Conservation (phyloP, 2,888 invertebrate species). For the Cataglyphis rosenhaueri region DNA sequence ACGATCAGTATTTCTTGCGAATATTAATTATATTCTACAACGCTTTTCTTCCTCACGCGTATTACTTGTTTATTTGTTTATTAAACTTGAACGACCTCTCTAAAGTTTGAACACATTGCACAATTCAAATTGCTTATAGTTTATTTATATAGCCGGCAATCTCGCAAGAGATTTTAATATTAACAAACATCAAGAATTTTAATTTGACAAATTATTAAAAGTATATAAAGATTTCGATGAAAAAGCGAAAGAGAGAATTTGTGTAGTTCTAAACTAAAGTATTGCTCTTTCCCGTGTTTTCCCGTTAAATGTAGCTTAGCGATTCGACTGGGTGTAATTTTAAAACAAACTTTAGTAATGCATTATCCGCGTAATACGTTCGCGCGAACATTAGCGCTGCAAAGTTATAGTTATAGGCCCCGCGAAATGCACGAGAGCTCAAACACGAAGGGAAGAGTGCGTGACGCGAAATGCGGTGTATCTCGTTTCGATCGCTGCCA, state of each 20-base stretch:
- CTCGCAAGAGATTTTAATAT: neutral
- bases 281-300: neutral
- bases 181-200: neutral
- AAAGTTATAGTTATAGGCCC: slow-evolving; percentile 29
- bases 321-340: slow-evolving; percentile 1
- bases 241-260: neutral
- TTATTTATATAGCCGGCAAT: neutral
- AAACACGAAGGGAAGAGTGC: slow-evolving; percentile 23
- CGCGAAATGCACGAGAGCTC: slow-evolving; percentile 25
- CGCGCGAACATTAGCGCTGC: slow-evolving; percentile 13
- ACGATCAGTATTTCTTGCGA: neutral
- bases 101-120: neutral
- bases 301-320: slow-evolving; percentile 15
- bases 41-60: neutral
- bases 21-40: slow-evolving; percentile 24
- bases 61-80: neutral
- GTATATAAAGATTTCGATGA: neutral
- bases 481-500: slow-evolving; percentile 7
- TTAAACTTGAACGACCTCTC: neutral
- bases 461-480: slow-evolving; percentile 5
- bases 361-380: slow-evolving; percentile 33
- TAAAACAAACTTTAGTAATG: slow-evolving; percentile 41
- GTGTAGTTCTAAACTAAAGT: neutral
- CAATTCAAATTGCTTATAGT: neutral
- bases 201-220: slow-evolving; percentile 1